Evolutionary conservation across 1,140 invertebrate genomes (phyloP).

Genomic region (Nasonia giraulti): DNA sequence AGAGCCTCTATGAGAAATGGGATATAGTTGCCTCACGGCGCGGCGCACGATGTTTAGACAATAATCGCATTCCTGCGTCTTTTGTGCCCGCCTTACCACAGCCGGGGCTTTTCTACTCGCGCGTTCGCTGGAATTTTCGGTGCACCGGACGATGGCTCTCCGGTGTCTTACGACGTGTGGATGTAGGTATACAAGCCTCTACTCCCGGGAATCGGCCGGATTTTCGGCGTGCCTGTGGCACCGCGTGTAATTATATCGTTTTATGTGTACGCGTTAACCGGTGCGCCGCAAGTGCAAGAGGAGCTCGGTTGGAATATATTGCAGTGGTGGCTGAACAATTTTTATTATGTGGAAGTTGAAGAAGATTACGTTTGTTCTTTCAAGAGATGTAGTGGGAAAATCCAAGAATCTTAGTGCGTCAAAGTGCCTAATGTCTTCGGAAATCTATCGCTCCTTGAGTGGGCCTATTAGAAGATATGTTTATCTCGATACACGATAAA

Average conservation of each 20-base stretch:
- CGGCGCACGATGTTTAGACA: slow-evolving; percentile 20
- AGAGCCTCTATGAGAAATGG: neutral
- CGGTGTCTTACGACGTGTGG: neutral
- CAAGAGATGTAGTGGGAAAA: neutral
- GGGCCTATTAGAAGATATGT: neutral
- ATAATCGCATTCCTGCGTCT: slow-evolving; percentile 38
- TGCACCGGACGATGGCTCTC: neutral
- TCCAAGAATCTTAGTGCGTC: neutral
- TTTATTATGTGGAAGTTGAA: neutral
- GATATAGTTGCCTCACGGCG: neutral
- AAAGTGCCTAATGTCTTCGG: neutral
- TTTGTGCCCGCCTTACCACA: slow-evolving; percentile 6
- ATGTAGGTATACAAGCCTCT: neutral
- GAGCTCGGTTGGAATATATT: neutral
- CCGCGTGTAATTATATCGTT: slow-evolving; percentile 4
- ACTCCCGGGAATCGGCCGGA: neutral
- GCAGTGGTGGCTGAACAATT: no score
- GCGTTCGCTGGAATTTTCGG: slow-evolving; percentile 34
- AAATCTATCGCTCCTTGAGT: neutral
- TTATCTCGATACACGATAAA: neutral
- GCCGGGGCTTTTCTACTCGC: slow-evolving; percentile 2
- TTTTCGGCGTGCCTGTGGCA: slow-evolving; percentile 5
- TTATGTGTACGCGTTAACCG: neutral
- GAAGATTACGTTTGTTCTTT: no score
- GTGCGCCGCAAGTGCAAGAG: neutral